Evolutionary conservation across 2,797 vertebrate genomes (phyloP), one percentile per base, ranked within the genome.

Genomic region (Alauda arvensis): DNA sequence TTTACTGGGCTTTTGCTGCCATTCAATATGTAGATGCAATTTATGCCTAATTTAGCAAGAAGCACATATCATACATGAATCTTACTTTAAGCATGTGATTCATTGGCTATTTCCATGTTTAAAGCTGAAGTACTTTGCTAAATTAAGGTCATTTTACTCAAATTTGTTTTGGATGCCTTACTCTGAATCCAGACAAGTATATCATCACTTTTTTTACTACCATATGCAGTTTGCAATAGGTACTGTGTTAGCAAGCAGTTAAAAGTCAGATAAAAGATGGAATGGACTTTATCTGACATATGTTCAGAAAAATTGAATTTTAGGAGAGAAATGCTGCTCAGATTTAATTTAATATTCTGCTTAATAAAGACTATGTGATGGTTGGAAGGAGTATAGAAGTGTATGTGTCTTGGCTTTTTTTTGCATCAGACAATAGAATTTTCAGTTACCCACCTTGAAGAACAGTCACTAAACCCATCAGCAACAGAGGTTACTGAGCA

Each of bases 321-420:
- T n/a, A 56, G 31, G 57, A 72, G 53, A 87, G 57, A 68, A 85
- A 93, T 55, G 31, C 56, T 89, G 90, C 92, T 94, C 75, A 79
- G 71, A 88, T 95, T 92, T 90, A 93, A 91, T 91, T 94, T 85
- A 87, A 85, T 94, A 92, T 88, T 92, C 83, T 90, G 74, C 86
- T 94, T 90, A 97, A 95, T 96, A 95, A 96, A 96, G 87, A 94
- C 33, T 91, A 74, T n/a, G 40, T 12, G 56, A 69, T 85, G 55
- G 72, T 77, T 94, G 88, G 62, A 91, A 95, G 78, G 65, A 92
- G 61, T 91, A 68, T 8, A 90, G 56, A 78, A 87, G 77, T 91
- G 77, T 75, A 40, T n/a, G 81, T 86, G 82, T 94, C 83, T 78
- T 91, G 70, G 62, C 46, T 94, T 91, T 88, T 91, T 88, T 84